Conservation (phyloP, 2,797 vertebrate genomes). For the Anomalospiza imberbis region DNA sequence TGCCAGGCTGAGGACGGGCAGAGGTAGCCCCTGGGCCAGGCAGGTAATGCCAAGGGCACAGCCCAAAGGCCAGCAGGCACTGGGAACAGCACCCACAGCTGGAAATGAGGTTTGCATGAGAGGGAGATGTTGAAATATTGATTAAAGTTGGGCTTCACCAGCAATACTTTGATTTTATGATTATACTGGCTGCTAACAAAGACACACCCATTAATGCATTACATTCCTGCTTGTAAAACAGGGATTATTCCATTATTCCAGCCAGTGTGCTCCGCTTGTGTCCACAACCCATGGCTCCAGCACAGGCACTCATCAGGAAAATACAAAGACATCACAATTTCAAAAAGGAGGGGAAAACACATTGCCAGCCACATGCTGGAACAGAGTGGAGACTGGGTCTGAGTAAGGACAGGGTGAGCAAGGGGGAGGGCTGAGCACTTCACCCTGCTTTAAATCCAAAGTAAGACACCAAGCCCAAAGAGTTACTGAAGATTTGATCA, state of each 20-base stretch:
- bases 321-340: conserved; percentile 6
- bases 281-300: background rate
- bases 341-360: conserved; percentile 41
- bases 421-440: background rate
- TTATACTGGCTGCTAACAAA: conserved; percentile 31
- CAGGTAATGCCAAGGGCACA: background rate
- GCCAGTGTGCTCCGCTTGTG: background rate
- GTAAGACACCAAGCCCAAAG: background rate
- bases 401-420: background rate
- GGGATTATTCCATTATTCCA: background rate
- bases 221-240: conserved; percentile 29
- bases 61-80: fast-evolving
- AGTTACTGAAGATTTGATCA: background rate
- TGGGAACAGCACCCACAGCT: background rate
- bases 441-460: background rate
- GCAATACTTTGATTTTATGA: conserved; percentile 25
- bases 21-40: background rate
- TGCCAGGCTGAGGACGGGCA: background rate
- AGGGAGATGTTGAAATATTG: conserved; percentile 23
- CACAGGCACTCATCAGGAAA: background rate
- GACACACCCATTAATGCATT: background rate
- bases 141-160: conserved; percentile 18
- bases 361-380: conserved; percentile 23
- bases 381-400: background rate
- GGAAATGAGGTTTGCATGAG: background rate